Percentiles rank a stretch among this genome's conserved stretches.
Conservation (phyloP, 2,888 invertebrate species). For the Caenorhabditis sinica region DNA sequence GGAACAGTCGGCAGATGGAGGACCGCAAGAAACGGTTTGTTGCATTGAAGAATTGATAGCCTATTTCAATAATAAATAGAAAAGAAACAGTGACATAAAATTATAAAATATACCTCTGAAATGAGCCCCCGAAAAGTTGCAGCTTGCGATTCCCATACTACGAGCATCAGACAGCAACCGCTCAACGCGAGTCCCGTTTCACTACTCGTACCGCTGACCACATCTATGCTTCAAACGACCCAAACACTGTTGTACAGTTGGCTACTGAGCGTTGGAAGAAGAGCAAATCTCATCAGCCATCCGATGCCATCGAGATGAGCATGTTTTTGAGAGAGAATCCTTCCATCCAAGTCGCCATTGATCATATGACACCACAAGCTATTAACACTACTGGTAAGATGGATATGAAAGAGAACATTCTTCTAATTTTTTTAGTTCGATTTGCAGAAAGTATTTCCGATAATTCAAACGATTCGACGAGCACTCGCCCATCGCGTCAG, state of each 20-base stretch:
- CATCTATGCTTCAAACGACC: slow-evolving; percentile 69
- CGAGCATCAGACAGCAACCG: slow-evolving; percentile 82
- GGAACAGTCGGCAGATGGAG: slow-evolving; percentile 76
- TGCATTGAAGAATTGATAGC: background rate
- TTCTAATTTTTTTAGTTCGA: slow-evolving; percentile 15
- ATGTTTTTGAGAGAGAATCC: slow-evolving; percentile 81
- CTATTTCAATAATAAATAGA: background rate
- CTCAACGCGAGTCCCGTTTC: slow-evolving; percentile 77
- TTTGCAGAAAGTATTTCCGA: slow-evolving; percentile 55
- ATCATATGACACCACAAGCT: slow-evolving; percentile 60
- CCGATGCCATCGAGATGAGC: slow-evolving; percentile 80
- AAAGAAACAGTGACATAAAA: background rate
- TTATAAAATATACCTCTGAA: background rate
- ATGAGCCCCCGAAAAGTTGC: slow-evolving; percentile 27
- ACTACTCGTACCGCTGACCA: slow-evolving; percentile 74
- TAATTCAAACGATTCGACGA: slow-evolving; percentile 60
- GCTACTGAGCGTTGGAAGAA: slow-evolving; percentile 78
- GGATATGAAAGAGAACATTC: background rate
- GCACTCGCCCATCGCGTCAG: slow-evolving; percentile 39
- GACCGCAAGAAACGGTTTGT: slow-evolving; percentile 75
- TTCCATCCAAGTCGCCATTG: slow-evolving; percentile 74
- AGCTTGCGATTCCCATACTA: slow-evolving; percentile 75
- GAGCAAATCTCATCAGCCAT: slow-evolving; percentile 72
- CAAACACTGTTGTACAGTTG: slow-evolving; percentile 77
- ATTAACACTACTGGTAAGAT: slow-evolving; percentile 27